Evolutionary conservation across 2,113 vertebrate genomes (phyloP), one percentile per base, ranked within the genome.

Genomic region (Dipodomys spectabilis): DNA sequence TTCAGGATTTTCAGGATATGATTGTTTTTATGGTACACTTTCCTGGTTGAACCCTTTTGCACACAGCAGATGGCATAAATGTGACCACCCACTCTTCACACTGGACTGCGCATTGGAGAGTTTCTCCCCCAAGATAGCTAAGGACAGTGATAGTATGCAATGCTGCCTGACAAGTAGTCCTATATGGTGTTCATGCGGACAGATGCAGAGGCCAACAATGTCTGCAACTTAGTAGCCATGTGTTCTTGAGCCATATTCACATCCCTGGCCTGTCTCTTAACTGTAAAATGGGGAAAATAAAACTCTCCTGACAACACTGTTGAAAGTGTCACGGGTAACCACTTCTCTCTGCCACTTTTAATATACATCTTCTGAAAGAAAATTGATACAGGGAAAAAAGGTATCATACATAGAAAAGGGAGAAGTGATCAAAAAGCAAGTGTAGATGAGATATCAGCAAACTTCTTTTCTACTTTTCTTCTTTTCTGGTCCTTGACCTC

Each of bases 261-360:
- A 53, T 53, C 53, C 85, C 79, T 77, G 25, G 2, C 6, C 72
- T 90, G 22, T 83, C 82, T 73, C n/a, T 30, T 83, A 53, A 28
- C 64, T 88, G 2, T 39, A 72, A 87, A 87, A 49, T 72, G 11
- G 1, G n/a, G 20, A 32, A 81, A 78, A 39, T 90, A 74, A 44
- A 30, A 72, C 32, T 73, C 4, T 30, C 22, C 62, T 53, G 53
- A 64, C 23, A 73, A 12, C 15, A 13, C 28, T 87, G 15, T 78
- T 84, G 44, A 68, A 7, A 73, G 30, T 62, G 44, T 22, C 49
- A 44, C 2, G 62, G 25, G 10, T 22, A 69, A 74, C 13, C 71
- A 23, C 13, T 10, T 83, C 85, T 83, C 85, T 85, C 49, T 45
- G 20, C 68, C 18, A 94, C 79, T 74, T 91, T 78, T 91, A 53